Percentiles rank a stretch among this genome's conserved stretches.
phyloP scores from a whole-genome alignment of 2,888 invertebrate genomes.

The Cremastinae sp. region DNA sequence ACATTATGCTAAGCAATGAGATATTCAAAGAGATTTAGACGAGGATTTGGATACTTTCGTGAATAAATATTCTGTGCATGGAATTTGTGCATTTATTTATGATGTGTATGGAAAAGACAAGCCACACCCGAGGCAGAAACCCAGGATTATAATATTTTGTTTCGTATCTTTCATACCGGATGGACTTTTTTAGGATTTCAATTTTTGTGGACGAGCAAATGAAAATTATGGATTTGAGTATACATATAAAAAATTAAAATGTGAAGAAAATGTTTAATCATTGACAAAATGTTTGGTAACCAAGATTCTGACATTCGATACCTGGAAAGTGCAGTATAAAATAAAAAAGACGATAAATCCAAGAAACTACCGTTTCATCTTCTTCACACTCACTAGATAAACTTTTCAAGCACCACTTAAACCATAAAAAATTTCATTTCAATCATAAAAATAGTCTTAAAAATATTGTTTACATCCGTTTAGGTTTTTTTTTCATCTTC shows the following conservation, averaged over 20 bases:
- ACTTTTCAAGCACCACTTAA: no score
- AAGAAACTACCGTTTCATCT: no score
- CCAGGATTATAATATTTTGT: slow-evolving; percentile 37
- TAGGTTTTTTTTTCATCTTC: no score
- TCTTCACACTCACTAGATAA: no score
- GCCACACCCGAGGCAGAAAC: slow-evolving; percentile 49
- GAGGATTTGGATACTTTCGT: slow-evolving; percentile 1
- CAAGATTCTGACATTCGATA: no score
- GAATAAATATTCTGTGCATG: neutral
- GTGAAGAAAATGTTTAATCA: neutral
- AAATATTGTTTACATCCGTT: no score
- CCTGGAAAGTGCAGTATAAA: no score
- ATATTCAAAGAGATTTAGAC: slow-evolving; percentile 38
- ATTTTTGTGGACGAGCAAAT: slow-evolving; percentile 26
- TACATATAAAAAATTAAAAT: neutral
- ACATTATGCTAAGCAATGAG: slow-evolving; percentile 51
- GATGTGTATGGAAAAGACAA: neutral
- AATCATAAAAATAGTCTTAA: no score
- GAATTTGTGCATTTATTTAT: slow-evolving; percentile 4
- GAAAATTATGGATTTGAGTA: slow-evolving; percentile 6
- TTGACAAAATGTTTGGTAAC: no score
- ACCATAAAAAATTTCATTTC: no score
- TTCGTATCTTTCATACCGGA: slow-evolving; percentile 45
- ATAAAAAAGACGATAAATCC: no score
- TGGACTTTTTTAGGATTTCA: slow-evolving; percentile 55